Evolutionary conservation across 30 jellyfish, hydroid and myxozoan species (phyloP), one percentile per base, ranked within the genome.

Genomic region (Pelagia noctiluca): DNA sequence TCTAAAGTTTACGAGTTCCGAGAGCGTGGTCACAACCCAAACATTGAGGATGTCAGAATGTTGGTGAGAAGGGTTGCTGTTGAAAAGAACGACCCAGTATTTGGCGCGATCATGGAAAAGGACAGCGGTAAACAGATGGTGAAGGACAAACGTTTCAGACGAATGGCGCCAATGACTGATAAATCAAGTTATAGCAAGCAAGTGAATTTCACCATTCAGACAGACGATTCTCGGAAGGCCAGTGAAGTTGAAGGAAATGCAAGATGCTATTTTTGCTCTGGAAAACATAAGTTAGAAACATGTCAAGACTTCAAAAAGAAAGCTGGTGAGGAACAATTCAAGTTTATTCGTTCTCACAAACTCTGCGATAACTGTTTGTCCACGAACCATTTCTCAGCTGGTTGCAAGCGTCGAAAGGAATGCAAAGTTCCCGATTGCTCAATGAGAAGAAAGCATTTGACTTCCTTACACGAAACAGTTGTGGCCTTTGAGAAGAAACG

Each of bases 381-480:
- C 8, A 22, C 82, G 32, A 46, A 35, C 47, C 76, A 63, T 33
- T 63, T 34, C 35, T 70, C 68, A 7, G 84, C 83, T 66, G 90
- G 90, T 21, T 80, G 90, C 74, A 80, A 80, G 42, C 83, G 75
- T 22, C 68, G 63, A 66, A 63, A 80, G 19, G 90, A 63, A 50
- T 80, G 90, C 83, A 80, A 21, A 37, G 60, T 80, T 23, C 73
- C 84, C 22, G 83, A 35, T n/a, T 80, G 83, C 28, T 29, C 37
- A 2, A 1, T 64, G 75, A 80, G 60, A 50, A 42, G 83, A 46
- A 80, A 80, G 42, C 90, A 80, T 83, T 7, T 80, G 74, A 80
- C 90, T 8, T 63, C 75, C 46, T 25, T 64, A 50, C 90, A 80
- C 63, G 84, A 80, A 29, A 2, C 89, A 77, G 38, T 80, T 64